Base-by-base conservation (phyloP, 2,888 invertebrate species). In the Phortica magna region DNA sequence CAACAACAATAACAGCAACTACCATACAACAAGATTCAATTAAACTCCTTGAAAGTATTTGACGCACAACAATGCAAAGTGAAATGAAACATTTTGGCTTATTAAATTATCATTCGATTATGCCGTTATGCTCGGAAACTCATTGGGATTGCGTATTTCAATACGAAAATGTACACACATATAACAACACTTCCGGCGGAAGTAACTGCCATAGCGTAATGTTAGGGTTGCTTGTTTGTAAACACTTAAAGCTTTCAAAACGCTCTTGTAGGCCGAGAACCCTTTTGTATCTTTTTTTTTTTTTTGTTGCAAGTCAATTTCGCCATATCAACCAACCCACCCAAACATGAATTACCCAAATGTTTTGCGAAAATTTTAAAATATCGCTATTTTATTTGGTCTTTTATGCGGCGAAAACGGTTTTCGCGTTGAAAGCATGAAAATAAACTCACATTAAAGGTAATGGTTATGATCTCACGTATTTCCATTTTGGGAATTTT, bases 41-140 rank as follows among this genome's bases (percentile, higher is more conserved):
- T 88, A 89, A 78, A 75, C 80, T 75, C 41, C 76, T 61, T 82
- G 76, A 64, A 77, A 79, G 42, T 22, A 22, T 42, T 43, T n/a
- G 42, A 10, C 9, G 65, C 65, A 59, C 78, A 72, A 88, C 87
- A 86, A 87, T 85, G 87, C 86, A 86, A 88, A 85, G 88, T 22
- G 19, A n/a, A 12, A 87, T 79, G 88, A 80, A 88, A 86, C 80
- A 80, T 81, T 87, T 84, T 73, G 80, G 74, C 73, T 88, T 88
- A 86, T 86, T 86, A 89, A 86, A 86, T 86, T 86, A 86, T 88
- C 87, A 86, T 86, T 88, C 87, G 86, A 88, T 86, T 86, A 88
- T 82, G 85, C 83, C 87, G 86, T 86, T 55, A 57, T 70, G 22
- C 48, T 61, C 22, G 12, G 1, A 17, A 84, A 85, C 87, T 85